phyloP scores from a whole-genome alignment of 2,888 invertebrate species.

The Pantelozetes paolii region DNA sequence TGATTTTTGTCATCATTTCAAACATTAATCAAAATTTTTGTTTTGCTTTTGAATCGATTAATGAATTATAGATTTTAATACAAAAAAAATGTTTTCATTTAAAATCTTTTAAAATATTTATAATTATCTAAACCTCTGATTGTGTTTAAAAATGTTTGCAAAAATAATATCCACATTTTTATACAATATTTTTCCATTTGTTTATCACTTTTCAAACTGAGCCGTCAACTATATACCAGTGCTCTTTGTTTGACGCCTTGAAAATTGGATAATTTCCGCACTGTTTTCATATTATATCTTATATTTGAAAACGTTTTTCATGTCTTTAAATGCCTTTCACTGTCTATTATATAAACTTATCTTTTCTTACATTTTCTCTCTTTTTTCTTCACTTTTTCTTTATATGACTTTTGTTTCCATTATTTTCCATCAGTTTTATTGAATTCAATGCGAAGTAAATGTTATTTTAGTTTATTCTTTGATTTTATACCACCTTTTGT shows the following conservation, averaged over 20 bases:
- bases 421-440: background rate
- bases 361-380: background rate
- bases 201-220: too few relatives aligned
- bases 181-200: too few relatives aligned
- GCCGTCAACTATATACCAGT: background rate
- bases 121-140: too few relatives aligned
- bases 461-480: background rate
- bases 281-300: background rate
- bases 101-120: too few relatives aligned
- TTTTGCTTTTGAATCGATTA: too few relatives aligned
- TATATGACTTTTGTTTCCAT: background rate
- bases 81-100: too few relatives aligned
- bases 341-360: slow-evolving; percentile 1
- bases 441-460: background rate
- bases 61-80: too few relatives aligned
- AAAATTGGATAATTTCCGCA: slow-evolving; percentile 27
- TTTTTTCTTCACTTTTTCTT: background rate
- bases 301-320: background rate
- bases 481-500: too few relatives aligned
- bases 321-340: background rate
- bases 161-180: too few relatives aligned
- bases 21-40: too few relatives aligned
- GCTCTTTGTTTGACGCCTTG: background rate
- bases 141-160: too few relatives aligned
- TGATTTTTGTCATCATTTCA: too few relatives aligned